Evolutionary conservation across 2,888 invertebrate species (phyloP).

Genomic region (Conomelus anceps): DNA sequence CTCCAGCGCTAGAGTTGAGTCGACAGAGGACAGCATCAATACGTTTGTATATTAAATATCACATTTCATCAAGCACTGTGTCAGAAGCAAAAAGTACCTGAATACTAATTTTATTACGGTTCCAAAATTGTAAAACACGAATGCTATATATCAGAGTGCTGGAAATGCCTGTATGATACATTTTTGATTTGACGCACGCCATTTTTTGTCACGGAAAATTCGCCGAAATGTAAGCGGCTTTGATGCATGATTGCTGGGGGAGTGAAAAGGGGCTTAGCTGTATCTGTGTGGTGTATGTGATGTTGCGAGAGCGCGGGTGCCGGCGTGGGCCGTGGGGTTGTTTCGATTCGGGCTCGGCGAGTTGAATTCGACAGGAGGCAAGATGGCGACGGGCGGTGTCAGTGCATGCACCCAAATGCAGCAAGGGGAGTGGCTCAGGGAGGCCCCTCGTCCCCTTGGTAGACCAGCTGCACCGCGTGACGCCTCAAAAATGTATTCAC

Average conservation of each 20-base stretch:
- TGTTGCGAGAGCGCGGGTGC: too few species aligned
- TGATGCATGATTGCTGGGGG: background rate
- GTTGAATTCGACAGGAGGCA: background rate
- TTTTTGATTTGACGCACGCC: background rate
- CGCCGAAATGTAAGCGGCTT: background rate
- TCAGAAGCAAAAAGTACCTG: too few species aligned
- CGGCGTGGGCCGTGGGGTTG: background rate
- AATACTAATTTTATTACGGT: too few species aligned
- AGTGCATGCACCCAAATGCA: background rate
- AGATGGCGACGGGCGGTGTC: background rate
- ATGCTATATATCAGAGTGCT: too few species aligned
- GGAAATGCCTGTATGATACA: too few species aligned
- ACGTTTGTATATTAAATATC: too few species aligned
- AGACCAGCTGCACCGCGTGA: background rate
- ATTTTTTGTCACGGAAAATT: background rate
- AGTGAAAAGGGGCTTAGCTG: background rate
- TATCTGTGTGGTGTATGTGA: too few species aligned
- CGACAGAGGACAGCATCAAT: too few species aligned
- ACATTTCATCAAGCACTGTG: too few species aligned
- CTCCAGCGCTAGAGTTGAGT: too few species aligned
- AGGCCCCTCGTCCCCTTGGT: background rate
- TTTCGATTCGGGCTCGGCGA: too few species aligned
- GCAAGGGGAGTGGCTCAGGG: background rate
- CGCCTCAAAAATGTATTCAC: background rate
- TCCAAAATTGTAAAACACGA: too few species aligned